These are phyloP conservation scores for Tipula unca DNA, from an alignment of 2,888 invertebrate genomes.

Conservation along the genomic window DNA sequence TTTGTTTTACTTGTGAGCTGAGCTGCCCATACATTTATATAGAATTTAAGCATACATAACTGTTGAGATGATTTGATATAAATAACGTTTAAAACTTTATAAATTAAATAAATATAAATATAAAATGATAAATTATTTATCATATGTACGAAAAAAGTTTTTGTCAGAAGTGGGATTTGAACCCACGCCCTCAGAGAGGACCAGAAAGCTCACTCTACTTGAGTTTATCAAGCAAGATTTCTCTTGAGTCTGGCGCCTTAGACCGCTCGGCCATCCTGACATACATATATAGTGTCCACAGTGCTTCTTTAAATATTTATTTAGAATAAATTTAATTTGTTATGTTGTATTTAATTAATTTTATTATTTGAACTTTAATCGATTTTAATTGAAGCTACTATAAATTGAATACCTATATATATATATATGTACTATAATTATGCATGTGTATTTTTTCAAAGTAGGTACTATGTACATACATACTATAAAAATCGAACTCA, in stretches of 20 bases:
- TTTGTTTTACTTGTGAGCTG: too few species aligned
- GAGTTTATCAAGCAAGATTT: conserved; percentile 21
- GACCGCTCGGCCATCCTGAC: conserved; percentile 21
- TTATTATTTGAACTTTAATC: background rate
- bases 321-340: background rate
- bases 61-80: background rate
- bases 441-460: too few species aligned
- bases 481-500: background rate
- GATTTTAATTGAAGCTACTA: background rate
- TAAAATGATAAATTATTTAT: too few species aligned
- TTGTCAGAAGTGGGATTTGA: background rate
- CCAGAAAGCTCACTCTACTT: background rate
- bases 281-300: background rate
- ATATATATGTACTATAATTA: too few species aligned
- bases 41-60: conserved; percentile 21
- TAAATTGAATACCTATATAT: background rate
- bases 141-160: background rate
- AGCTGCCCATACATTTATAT: background rate
- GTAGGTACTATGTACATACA: too few species aligned
- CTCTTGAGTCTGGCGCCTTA: conserved; percentile 21
- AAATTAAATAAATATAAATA: too few species aligned
- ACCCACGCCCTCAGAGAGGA: background rate
- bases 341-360: background rate
- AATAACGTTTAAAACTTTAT: too few species aligned
- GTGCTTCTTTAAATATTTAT: background rate